Evolutionary conservation across 1,140 invertebrate genomes (phyloP), one percentile per base, ranked within the genome.

Genomic region (Coenobita brevimanus): DNA sequence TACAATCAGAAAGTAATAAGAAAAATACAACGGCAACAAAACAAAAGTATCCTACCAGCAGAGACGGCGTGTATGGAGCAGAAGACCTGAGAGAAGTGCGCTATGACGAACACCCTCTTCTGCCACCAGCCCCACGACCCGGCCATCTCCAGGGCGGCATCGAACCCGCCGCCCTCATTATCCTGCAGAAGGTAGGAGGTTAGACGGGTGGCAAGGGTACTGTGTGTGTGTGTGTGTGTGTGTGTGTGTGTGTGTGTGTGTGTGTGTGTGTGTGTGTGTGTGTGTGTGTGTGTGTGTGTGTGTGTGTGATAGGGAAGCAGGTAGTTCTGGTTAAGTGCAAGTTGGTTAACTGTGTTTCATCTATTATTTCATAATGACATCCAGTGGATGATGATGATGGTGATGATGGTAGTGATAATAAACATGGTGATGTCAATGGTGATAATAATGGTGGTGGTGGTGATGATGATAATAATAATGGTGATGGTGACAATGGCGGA

Each of bases 31-130:
- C n/a, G n/a, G n/a, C n/a, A n/a, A n/a, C n/a, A n/a, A n/a, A n/a
- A n/a, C n/a, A n/a, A n/a, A n/a, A n/a, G n/a, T n/a, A n/a, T n/a
- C 82, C 30, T 4, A 84, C 82, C 82, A 43, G 82, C 43, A 3
- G 82, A 84, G 30, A 84, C 82, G 10, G 82, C 82, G 50, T 84
- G 82, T n/a, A 84, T 84, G 6, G 67, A 30, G 17, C 82, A 84
- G 82, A 84, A 75, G 8, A 84, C 50, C 71, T 84, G 82, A 0
- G 82, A 75, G 33, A 75, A 36, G 27, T 84, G 6, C 8, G 82
- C 24, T n/a, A 84, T 84, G 50, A 84, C 24, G 27, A 84, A 84
- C 67, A 84, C 82, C 6, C 21, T 21, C 67, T 84, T 84, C 36
- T 84, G 82, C 46, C 71, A 84, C 4, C 33, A 24, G 17, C 71